phyloP scores from a whole-genome alignment of 2,797 vertebrate genomes.

The Phalloptychus januarius region DNA sequence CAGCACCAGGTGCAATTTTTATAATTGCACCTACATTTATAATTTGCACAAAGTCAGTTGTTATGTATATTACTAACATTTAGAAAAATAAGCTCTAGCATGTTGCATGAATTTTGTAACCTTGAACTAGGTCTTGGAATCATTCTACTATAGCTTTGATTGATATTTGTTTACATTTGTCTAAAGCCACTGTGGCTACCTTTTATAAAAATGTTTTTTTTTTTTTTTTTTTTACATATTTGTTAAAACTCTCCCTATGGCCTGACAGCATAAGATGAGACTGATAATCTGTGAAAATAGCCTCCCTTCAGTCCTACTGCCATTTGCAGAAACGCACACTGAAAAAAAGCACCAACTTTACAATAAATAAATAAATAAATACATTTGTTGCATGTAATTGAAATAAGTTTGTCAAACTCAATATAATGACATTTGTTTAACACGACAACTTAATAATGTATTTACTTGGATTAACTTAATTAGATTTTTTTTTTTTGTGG shows the following conservation, averaged over 20 bases:
- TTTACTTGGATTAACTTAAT: too few relatives aligned
- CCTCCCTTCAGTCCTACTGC: not conserved
- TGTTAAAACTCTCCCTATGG: not conserved
- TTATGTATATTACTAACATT: not conserved
- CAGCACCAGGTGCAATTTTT: not conserved
- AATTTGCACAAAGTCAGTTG: not conserved
- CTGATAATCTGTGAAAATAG: not conserved
- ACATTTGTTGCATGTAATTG: too few relatives aligned
- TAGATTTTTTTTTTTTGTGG: too few relatives aligned
- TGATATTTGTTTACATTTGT: not conserved
- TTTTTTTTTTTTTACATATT: not conserved
- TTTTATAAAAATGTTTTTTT: too few relatives aligned
- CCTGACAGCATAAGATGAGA: not conserved
- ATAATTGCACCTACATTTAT: too few relatives aligned
- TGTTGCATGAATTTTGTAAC: not conserved
- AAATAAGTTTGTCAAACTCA: too few relatives aligned
- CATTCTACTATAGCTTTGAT: not conserved
- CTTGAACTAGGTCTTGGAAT: too few relatives aligned
- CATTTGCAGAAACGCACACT: not conserved
- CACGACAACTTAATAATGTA: too few relatives aligned
- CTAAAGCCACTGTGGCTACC: too few relatives aligned
- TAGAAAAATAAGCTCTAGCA: not conserved
- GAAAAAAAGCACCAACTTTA: too few relatives aligned
- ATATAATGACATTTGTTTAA: too few relatives aligned
- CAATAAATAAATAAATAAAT: too few relatives aligned